A percentile compares a stretch with the other conserved stretches of the same genome.
These are phyloP conservation scores for Clusia tigrina DNA, from an alignment of 2,888 invertebrate genomes.

Conservation along the genomic window DNA sequence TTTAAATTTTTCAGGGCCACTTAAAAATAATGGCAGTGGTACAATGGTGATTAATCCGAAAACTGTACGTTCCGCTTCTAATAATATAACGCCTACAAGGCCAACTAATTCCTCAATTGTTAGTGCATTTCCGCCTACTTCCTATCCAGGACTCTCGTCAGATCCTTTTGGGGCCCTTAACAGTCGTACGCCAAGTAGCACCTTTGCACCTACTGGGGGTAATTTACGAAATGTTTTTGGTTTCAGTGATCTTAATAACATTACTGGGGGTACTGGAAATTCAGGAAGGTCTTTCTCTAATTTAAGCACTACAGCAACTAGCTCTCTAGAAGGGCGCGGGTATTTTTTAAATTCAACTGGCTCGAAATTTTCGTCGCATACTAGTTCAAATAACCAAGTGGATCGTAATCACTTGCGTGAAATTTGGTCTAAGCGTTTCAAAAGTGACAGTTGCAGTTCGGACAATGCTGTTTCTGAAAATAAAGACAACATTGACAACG, in stretches of 20 bases:
- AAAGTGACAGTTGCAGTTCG: not conserved
- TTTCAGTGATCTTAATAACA: constrained; percentile 41
- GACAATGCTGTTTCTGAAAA: not conserved
- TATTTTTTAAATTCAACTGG: constrained; percentile 34
- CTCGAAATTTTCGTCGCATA: constrained; percentile 1
- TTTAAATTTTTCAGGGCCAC: constrained; percentile 37
- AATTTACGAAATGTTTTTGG: constrained; percentile 50
- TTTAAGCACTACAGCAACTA: not conserved
- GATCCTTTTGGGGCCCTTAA: constrained; percentile 36
- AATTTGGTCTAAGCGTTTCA: constrained; percentile 53
- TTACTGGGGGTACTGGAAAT: constrained; percentile 22
- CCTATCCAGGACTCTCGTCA: constrained; percentile 47
- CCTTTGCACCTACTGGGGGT: constrained; percentile 24
- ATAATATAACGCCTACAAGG: constrained; percentile 12
- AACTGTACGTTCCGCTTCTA: constrained; percentile 30
- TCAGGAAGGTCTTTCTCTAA: constrained; percentile 7
- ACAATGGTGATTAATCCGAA: constrained; percentile 47
- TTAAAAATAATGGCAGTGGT: constrained; percentile 50
- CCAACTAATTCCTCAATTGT: constrained; percentile 30
- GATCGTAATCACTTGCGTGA: constrained; percentile 52
- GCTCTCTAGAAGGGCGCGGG: constrained; percentile 44
- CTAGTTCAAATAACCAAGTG: constrained; percentile 26
- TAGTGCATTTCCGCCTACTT: constrained; percentile 44
- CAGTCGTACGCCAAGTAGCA: not conserved
- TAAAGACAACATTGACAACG: too few species aligned